Evolutionary conservation across 2,797 vertebrate genomes (phyloP), one percentile per base, ranked within the genome.

Genomic region (Zalophus californianus): DNA sequence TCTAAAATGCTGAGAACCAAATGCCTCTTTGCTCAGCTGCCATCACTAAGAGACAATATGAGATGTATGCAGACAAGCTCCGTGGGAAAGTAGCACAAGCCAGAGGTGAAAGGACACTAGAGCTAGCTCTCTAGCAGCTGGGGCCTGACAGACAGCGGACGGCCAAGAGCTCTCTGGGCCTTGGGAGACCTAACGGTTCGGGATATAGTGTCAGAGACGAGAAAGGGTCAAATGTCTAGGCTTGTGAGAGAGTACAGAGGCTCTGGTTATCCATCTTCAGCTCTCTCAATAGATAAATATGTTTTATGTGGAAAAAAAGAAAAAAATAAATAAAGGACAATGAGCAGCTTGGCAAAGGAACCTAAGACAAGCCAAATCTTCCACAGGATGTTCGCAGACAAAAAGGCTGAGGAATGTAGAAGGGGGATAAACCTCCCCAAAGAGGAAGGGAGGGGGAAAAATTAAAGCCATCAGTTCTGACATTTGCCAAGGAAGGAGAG

Each of bases 361-460:
- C 83, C 60, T 27, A 89, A 96, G 94, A 96, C 89, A 95, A 97
- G 90, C 79, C 62, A 92, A 97, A 97, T 91, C 97, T 97, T 97
- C 94, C 83, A 96, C 72, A 96, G 75, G 88, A 97, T 92, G 38
- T 93, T 90, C 16, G 1, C 48, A 96, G 96, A 95, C 60, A 86
- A 90, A 96, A 94, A 78, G 68, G 78, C 89, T 91, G 52, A 97
- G 88, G 75, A 96, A 95, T 94, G 50, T 32, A 5, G 54, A 64
- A 29, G 14, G 48, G 58, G 13, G 8, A 21, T 8, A 27, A 68
- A 90, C 15, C 48, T 73, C 68, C 93, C 87, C 48, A n/a, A 90
- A 92, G 66, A 79, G 32, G 27, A 70, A 82, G 38, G 78, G 66
- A 66, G 44, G 50, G 6, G 44, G 41, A 10, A 50, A 95, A 97